phyloP scores from a whole-genome alignment of 2,113 vertebrate genomes.

The Apteryx owenii region DNA sequence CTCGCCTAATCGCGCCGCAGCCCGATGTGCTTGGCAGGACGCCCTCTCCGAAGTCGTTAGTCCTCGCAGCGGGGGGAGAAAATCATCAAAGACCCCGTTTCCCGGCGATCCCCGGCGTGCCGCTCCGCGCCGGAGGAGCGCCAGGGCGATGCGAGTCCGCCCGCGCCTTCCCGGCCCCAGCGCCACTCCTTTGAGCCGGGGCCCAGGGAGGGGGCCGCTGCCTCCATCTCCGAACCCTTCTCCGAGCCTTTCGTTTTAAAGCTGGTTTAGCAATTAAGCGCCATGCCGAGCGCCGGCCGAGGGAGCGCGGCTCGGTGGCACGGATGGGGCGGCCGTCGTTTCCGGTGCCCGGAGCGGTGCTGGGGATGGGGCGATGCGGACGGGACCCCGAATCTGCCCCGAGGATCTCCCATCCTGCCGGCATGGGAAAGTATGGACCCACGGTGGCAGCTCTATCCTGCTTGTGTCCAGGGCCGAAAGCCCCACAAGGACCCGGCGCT shows the following conservation, averaged over 20 bases:
- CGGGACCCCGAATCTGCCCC: not conserved
- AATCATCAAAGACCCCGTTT: constrained; percentile 73
- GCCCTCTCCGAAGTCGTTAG: constrained; percentile 73
- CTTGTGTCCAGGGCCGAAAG: too few species aligned
- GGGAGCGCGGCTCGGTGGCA: not conserved
- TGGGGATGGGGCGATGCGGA: not conserved
- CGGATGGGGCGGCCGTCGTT: not conserved
- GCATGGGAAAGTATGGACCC: not conserved
- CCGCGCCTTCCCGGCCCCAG: not conserved
- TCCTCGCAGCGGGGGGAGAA: constrained; percentile 62
- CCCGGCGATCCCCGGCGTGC: not conserved
- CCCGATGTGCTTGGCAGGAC: not conserved
- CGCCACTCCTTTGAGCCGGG: constrained; percentile 61
- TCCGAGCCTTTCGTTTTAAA: constrained; percentile 8
- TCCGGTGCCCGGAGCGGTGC: not conserved
- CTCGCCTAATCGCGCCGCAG: not conserved
- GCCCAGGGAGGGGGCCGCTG: not conserved
- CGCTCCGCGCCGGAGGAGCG: not conserved
- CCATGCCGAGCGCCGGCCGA: not conserved
- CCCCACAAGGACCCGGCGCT: too few species aligned
- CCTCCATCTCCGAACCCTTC: not conserved
- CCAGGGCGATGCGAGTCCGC: not conserved
- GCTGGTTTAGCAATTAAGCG: constrained; percentile 48
- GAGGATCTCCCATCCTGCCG: not conserved
- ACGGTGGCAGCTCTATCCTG: not conserved